phyloP scores from a whole-genome alignment of 64 coral and sea anemone species.

The Stichodactyla mertensii region DNA sequence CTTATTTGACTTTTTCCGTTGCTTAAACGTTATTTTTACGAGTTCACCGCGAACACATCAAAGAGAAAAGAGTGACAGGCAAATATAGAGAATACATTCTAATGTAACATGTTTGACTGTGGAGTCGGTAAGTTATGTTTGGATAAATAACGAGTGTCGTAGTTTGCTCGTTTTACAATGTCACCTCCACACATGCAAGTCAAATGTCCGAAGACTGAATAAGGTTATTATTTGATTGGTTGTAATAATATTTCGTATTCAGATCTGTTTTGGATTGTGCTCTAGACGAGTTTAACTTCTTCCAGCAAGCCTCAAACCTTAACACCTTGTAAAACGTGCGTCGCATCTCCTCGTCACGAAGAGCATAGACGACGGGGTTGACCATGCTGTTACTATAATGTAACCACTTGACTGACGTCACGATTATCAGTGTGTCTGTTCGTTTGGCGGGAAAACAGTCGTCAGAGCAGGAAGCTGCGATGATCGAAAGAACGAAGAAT shows the following conservation, averaged over 20 bases:
- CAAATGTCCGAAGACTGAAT: too few species aligned
- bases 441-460: background rate
- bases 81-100: too few species aligned
- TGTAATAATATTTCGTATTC: background rate
- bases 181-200: too few species aligned
- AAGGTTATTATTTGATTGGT: background rate
- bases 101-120: too few species aligned
- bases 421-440: background rate
- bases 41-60: too few species aligned
- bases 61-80: too few species aligned
- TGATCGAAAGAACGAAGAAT: conserved; percentile 37
- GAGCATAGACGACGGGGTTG: conserved; percentile 50
- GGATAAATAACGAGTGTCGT: too few species aligned
- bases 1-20: too few species aligned
- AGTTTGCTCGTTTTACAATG: background rate
- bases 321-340: conserved; percentile 47
- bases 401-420: conserved; percentile 35
- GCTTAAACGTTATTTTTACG: too few species aligned
- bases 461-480: conserved; percentile 4
- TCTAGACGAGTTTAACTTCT: background rate
- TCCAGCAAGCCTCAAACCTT: background rate
- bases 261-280: background rate
- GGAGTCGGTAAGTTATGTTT: too few species aligned
- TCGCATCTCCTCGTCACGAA: conserved; percentile 47
- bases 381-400: conserved; percentile 55